These are phyloP conservation scores for Lipotes vexillifer DNA, from an alignment of 2,113 vertebrate genomes.

Conservation along the genomic window DNA sequence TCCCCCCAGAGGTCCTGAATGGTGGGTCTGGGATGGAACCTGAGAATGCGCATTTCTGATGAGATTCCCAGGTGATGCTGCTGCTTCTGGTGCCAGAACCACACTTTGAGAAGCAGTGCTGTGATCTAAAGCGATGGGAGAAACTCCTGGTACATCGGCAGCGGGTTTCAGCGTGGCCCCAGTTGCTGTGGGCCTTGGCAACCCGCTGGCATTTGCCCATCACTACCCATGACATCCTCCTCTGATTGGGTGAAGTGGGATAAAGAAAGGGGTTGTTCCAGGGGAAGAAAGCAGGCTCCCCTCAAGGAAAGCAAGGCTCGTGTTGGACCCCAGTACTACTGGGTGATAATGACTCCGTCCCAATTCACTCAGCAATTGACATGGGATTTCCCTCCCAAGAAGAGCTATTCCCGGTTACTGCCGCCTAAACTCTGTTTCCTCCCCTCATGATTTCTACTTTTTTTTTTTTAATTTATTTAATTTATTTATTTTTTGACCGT, in stretches of 20 bases:
- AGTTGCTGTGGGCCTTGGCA: too few species aligned
- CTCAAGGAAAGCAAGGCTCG: neutral
- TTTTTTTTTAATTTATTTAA: too few species aligned
- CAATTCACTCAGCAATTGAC: neutral
- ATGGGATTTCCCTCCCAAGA: neutral
- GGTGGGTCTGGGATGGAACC: neutral
- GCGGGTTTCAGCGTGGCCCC: neutral
- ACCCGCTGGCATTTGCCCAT: rapidly evolving
- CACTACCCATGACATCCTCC: neutral
- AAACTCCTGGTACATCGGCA: neutral
- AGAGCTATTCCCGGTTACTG: neutral
- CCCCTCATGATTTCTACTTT: neutral
- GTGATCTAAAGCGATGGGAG: neutral
- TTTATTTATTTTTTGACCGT: too few species aligned
- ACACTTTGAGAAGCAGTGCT: neutral
- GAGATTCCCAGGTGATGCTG: neutral
- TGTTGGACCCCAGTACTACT: neutral
- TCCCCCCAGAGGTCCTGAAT: neutral
- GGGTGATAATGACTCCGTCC: neutral
- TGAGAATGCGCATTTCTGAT: neutral
- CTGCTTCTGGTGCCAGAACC: neutral
- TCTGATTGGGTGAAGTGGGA: neutral
- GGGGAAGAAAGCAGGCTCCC: neutral
- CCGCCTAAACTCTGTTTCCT: neutral
- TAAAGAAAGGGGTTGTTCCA: neutral